Evolutionary conservation across 2,113 vertebrate species (phyloP), one percentile per base, ranked within the genome.

Genomic region (Bos javanicus): DNA sequence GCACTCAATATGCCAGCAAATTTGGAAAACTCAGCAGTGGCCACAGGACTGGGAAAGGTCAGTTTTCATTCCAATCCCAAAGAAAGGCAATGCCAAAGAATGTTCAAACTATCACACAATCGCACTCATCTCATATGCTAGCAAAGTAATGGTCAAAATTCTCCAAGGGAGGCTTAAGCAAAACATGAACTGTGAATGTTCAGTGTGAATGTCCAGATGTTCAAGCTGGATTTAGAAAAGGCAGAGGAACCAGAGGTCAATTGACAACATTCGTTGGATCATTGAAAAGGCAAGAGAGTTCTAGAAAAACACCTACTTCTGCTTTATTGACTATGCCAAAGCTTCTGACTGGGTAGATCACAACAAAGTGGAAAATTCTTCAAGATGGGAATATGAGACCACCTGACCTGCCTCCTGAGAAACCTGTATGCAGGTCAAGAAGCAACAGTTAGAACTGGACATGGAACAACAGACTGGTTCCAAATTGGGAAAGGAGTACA

Each of bases 231-330:
- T 67, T 36, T 11, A 36, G n/a, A 67, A 67, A 36, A 36, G 64
- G 9, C 8, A 67, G 64, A 67, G 64, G 64, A 67, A 67, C n/a
- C n/a, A 67, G 64, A 67, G 17, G 4, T 67, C 64, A 67, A 36
- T 2, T 36, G 64, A 11, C 33, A 67, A 67, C n/a, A 36, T 67
- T 10, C 0, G 0, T 1, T 19, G 33, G 33, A n/a, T 67, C n/a
- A 36, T 36, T 9, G n/a, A 36, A 67, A 67, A 67, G 36, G n/a
- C 64, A 67, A 67, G 4, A 67, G 33, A 36, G 64, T 21, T 36
- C 64, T 36, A 36, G 64, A 67, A 67, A 67, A 36, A 67, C 8
- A 67, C 33, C 64, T 36, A 10, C 17, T 67, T 67, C 64, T 67
- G 64, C 17, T 36, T 36, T 67, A 21, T 67, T 67, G 17, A 36